Conservation (phyloP, 2,888 invertebrate species). For the Chrysotoxum bicinctum region DNA sequence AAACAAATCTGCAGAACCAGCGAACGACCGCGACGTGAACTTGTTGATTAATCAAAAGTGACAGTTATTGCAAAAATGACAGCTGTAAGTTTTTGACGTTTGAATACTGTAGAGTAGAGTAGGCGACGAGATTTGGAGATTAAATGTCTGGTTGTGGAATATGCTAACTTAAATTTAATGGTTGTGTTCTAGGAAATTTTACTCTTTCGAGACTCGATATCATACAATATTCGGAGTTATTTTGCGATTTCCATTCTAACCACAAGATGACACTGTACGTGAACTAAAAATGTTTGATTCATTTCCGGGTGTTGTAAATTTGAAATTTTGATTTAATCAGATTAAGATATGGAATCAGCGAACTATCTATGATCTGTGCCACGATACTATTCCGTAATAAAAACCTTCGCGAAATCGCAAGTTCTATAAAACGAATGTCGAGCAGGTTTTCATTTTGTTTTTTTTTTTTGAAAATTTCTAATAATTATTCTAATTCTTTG, state of each 20-base stretch:
- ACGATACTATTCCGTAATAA: too few relatives aligned
- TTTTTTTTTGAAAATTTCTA: too few relatives aligned
- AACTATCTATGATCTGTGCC: too few relatives aligned
- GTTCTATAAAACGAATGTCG: too few relatives aligned
- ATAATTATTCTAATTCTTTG: too few relatives aligned
- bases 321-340: too few relatives aligned
- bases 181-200: background rate
- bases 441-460: too few relatives aligned
- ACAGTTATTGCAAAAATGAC: conserved; percentile 52
- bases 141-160: background rate
- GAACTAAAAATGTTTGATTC: background rate
- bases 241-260: background rate
- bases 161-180: background rate
- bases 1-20: conserved; percentile 42
- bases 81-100: conserved; percentile 25
- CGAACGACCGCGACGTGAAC: conserved; percentile 50
- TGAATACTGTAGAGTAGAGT: background rate
- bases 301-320: background rate
- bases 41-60: conserved; percentile 70
- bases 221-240: background rate
- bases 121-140: background rate
- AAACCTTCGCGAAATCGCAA: too few relatives aligned
- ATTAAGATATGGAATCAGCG: too few relatives aligned
- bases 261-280: background rate
- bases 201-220: background rate